phyloP scores from a whole-genome alignment of 2,888 invertebrate genomes.

The Tachina grossa region DNA sequence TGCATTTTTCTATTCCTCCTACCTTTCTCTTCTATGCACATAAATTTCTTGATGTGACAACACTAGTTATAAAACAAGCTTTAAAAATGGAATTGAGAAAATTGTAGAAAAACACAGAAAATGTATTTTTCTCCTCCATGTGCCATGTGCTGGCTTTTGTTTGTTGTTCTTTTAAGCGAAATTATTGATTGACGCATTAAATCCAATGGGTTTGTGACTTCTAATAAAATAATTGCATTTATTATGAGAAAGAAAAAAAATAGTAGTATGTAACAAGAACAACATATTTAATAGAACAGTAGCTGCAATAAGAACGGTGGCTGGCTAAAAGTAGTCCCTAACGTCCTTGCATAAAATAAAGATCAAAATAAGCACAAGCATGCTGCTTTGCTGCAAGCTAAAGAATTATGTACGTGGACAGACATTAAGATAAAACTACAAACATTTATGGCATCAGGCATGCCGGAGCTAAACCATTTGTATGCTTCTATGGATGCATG shows the following conservation, averaged over 20 bases:
- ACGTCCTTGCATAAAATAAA: constrained; percentile 63
- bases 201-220: constrained; percentile 67
- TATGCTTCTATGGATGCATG: neutral
- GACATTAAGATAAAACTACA: neutral
- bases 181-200: constrained; percentile 70
- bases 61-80: neutral
- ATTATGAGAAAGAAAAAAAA: constrained; percentile 40
- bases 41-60: no score
- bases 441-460: constrained; percentile 32
- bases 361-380: neutral
- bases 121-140: neutral
- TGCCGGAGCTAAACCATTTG: constrained; percentile 16
- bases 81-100: constrained; percentile 26
- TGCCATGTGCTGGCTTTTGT: neutral
- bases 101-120: constrained; percentile 13
- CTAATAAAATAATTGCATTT: constrained; percentile 73
- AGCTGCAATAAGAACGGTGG: constrained; percentile 21
- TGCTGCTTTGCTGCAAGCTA: neutral
- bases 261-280: neutral
- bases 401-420: constrained; percentile 12
- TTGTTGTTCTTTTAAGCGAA: constrained; percentile 31
- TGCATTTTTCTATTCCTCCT: no score
- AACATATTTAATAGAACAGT: constrained; percentile 15
- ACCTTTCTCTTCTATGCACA: no score
- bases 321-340: constrained; percentile 43